Percentiles rank a stretch among this genome's conserved stretches.
Evolutionary conservation across 2,797 vertebrate genomes (phyloP).

Genomic region (Liparis tanakae): DNA sequence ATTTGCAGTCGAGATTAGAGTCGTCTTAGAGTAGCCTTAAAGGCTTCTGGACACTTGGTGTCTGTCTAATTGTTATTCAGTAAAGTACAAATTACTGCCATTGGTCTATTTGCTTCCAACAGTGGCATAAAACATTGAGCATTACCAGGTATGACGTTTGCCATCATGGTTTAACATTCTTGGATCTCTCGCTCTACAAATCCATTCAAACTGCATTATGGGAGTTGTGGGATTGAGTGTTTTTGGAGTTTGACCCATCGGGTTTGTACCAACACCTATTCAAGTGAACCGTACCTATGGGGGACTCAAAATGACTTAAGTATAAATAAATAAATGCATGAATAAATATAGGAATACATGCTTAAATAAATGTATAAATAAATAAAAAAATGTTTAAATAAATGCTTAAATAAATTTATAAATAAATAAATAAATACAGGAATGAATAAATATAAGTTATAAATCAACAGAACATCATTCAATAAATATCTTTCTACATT

Average conservation of each 20-base stretch:
- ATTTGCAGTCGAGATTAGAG: constrained; percentile 9
- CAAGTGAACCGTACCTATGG: not conserved
- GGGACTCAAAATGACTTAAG: too few relatives aligned
- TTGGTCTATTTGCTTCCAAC: not conserved
- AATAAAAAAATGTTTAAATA: too few relatives aligned
- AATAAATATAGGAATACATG: too few relatives aligned
- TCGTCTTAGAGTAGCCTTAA: not conserved
- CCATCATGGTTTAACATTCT: not conserved
- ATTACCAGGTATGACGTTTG: not conserved
- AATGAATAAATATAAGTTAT: too few relatives aligned
- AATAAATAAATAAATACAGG: too few relatives aligned
- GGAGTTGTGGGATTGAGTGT: not conserved
- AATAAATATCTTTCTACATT: too few relatives aligned
- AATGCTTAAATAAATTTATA: too few relatives aligned
- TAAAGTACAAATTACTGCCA: not conserved
- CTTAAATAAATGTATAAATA: too few relatives aligned
- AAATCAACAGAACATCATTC: too few relatives aligned
- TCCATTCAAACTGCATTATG: not conserved
- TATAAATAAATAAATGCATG: too few relatives aligned
- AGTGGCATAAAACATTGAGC: not conserved
- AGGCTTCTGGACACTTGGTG: not conserved
- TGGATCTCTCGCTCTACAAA: not conserved
- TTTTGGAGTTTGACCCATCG: not conserved
- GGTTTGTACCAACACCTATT: not conserved
- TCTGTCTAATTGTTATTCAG: not conserved